Conservation (phyloP, 2,888 invertebrate species). For the Osedax frankpressi region DNA sequence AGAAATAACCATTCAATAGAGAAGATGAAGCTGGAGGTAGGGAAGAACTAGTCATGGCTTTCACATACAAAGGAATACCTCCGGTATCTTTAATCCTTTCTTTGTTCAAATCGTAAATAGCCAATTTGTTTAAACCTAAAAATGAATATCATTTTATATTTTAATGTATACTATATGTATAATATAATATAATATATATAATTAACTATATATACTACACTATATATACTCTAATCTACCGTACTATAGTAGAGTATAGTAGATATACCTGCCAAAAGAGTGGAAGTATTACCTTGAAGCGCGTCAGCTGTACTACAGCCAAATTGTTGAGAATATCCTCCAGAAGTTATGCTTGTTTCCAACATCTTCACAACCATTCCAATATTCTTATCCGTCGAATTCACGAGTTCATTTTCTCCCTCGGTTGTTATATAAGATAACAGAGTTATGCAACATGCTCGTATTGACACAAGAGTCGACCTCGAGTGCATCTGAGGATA, state of each 20-base stretch:
- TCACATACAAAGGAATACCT: slow-evolving; percentile 29
- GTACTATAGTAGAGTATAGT: too few relatives aligned
- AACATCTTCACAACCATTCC: slow-evolving; percentile 34
- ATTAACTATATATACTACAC: too few relatives aligned
- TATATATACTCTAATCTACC: too few relatives aligned
- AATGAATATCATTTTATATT: too few relatives aligned
- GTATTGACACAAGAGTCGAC: slow-evolving; percentile 29
- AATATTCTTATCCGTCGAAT: slow-evolving; percentile 32
- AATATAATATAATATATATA: background rate
- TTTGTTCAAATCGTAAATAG: slow-evolving; percentile 37
- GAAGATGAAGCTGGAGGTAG: background rate
- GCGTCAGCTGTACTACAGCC: slow-evolving; percentile 35
- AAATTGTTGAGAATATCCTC: slow-evolving; percentile 33
- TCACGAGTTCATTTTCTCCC: slow-evolving; percentile 34
- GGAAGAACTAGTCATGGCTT: background rate
- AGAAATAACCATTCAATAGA: background rate
- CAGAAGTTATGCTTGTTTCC: slow-evolving; percentile 29
- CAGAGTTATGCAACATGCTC: slow-evolving; percentile 35
- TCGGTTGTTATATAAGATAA: slow-evolving; percentile 37
- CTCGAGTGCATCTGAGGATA: slow-evolving; percentile 19
- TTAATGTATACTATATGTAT: too few relatives aligned
- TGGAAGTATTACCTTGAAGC: slow-evolving; percentile 31
- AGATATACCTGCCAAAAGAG: too few relatives aligned
- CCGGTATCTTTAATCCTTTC: slow-evolving; percentile 32
- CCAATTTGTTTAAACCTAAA: slow-evolving; percentile 33